These are phyloP conservation scores for Byasa hedistus DNA, from an alignment of 2,888 invertebrate genomes.

Conservation along the genomic window DNA sequence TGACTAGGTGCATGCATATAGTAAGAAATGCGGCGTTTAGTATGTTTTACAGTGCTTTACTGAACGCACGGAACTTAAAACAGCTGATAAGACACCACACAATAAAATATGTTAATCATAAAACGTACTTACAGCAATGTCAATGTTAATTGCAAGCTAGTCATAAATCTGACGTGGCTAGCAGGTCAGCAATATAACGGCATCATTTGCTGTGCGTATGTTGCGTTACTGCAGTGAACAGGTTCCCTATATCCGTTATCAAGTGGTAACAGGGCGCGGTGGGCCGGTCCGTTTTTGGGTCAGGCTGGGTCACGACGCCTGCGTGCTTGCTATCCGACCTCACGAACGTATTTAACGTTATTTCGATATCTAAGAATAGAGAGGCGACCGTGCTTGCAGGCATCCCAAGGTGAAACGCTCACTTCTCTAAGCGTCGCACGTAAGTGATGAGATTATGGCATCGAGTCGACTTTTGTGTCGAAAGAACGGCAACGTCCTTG, in stretches of 20 bases:
- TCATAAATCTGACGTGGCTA: conserved; percentile 31
- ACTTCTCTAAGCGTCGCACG: conserved; percentile 73
- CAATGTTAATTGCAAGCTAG: conserved; percentile 36
- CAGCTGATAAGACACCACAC: not conserved
- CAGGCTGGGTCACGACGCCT: conserved; percentile 77
- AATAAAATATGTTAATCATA: conserved; percentile 10
- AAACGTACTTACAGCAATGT: conserved; percentile 33
- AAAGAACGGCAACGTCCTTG: conserved; percentile 68
- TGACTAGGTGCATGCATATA: not conserved
- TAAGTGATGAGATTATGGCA: conserved; percentile 73
- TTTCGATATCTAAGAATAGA: conserved; percentile 71
- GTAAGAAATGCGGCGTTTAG: not conserved
- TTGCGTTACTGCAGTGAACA: conserved; percentile 55
- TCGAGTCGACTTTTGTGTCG: conserved; percentile 63
- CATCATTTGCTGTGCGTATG: conserved; percentile 49
- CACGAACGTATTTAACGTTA: conserved; percentile 60
- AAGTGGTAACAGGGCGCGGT: conserved; percentile 65
- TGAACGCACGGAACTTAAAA: not conserved
- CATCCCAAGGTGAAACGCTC: conserved; percentile 75
- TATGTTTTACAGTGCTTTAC: not conserved
- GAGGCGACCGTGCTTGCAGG: conserved; percentile 61
- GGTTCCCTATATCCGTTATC: conserved; percentile 72
- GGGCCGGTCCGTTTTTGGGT: conserved; percentile 73
- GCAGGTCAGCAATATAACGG: conserved; percentile 58
- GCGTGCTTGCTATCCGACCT: conserved; percentile 61